Conservation (phyloP, 2,797 vertebrate genomes). For the Channa striata region DNA sequence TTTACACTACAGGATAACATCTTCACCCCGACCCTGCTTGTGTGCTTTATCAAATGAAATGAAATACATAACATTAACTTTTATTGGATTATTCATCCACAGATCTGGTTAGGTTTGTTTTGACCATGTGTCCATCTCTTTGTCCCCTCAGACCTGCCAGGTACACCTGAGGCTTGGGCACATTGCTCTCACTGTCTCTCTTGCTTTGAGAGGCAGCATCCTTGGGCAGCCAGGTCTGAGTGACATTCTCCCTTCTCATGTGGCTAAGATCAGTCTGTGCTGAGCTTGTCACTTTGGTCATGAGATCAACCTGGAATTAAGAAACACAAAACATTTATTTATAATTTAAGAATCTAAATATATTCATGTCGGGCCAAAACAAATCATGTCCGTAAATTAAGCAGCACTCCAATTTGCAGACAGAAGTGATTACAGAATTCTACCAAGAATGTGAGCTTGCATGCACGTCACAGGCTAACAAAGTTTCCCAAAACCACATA, state of each 20-base stretch:
- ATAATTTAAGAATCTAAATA: background rate
- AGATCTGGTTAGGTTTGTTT: conserved; percentile 88
- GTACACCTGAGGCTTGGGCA: conserved; percentile 87
- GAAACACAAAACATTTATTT: conserved; percentile 4
- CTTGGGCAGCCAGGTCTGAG: conserved; percentile 88
- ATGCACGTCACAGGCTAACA: background rate
- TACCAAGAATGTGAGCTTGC: background rate
- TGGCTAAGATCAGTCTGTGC: conserved; percentile 91
- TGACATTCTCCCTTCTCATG: conserved; percentile 88
- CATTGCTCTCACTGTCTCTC: conserved; percentile 77
- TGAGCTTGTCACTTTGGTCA: conserved; percentile 85
- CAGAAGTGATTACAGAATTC: too few species aligned
- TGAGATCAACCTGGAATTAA: conserved; percentile 88
- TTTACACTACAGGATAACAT: background rate
- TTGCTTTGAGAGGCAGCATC: conserved; percentile 82
- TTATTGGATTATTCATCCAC: conserved; percentile 82
- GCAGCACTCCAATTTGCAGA: too few species aligned
- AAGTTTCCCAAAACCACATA: background rate
- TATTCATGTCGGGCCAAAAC: too few species aligned
- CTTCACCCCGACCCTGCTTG: too few species aligned
- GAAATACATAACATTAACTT: background rate
- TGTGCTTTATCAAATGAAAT: background rate
- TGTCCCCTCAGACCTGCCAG: conserved; percentile 88
- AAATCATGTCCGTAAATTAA: too few species aligned
- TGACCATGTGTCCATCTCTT: conserved; percentile 63